phyloP scores from a whole-genome alignment of 2,888 invertebrate species.

The Aphidoletes aphidimyza region DNA sequence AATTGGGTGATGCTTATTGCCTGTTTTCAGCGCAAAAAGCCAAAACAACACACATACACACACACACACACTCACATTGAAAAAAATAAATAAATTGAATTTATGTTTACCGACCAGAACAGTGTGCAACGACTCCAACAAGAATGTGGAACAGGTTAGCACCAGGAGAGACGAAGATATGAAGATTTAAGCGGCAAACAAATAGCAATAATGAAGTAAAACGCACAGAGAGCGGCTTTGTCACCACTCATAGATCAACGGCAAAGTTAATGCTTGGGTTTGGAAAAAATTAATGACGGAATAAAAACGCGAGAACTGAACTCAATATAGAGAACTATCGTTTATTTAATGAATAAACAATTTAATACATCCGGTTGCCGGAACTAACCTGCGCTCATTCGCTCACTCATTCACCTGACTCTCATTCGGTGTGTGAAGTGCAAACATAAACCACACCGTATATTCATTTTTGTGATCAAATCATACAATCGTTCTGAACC shows the following conservation, averaged over 20 bases:
- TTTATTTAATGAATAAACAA: constrained; percentile 49
- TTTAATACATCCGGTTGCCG: constrained; percentile 43
- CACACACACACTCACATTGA: too few relatives aligned
- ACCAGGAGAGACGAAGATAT: background rate
- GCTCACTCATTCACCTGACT: constrained; percentile 23
- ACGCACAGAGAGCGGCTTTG: background rate
- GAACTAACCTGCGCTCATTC: background rate
- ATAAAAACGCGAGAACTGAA: background rate
- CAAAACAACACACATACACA: too few relatives aligned
- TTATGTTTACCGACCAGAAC: constrained; percentile 46
- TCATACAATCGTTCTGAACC: constrained; percentile 14
- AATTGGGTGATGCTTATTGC: too few relatives aligned
- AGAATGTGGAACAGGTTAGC: constrained; percentile 32
- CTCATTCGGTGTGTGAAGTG: too few relatives aligned
- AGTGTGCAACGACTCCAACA: constrained; percentile 9
- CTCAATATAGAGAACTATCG: background rate
- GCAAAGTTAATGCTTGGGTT: background rate
- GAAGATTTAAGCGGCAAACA: constrained; percentile 6
- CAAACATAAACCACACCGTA: too few relatives aligned
- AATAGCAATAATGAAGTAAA: background rate
- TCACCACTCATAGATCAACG: background rate
- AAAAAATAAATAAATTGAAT: background rate
- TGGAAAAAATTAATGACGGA: background rate
- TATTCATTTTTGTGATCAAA: too few relatives aligned
- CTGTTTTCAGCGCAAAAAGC: background rate